Evolutionary conservation across 2,797 vertebrate species (phyloP).

Genomic region (Eleutherodactylus coqui): DNA sequence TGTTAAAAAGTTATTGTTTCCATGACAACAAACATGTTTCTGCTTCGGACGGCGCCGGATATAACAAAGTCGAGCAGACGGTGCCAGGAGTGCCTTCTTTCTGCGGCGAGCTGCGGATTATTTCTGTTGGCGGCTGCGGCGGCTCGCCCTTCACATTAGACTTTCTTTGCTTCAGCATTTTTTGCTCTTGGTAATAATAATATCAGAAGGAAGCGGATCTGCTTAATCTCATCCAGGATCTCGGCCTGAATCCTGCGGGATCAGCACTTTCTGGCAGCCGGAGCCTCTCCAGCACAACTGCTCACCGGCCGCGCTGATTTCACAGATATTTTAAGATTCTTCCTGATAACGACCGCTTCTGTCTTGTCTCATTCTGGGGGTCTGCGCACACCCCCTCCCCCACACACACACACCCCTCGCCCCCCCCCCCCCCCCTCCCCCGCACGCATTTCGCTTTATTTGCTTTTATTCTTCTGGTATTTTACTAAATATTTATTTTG

Average conservation of each 20-base stretch:
- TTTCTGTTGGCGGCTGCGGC: constrained; percentile 66
- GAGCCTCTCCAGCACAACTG: constrained; percentile 1
- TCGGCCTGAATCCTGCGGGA: constrained; percentile 2
- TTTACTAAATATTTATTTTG: too few relatives aligned
- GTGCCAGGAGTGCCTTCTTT: not conserved
- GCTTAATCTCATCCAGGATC: constrained; percentile 23
- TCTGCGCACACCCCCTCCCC: not conserved
- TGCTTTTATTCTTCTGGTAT: too few relatives aligned
- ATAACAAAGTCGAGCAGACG: not conserved
- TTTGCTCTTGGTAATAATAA: constrained; percentile 30
- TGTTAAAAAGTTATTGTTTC: not conserved
- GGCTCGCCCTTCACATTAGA: constrained; percentile 8
- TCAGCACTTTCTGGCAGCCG: constrained; percentile 26
- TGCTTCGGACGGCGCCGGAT: not conserved
- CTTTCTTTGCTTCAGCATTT: constrained; percentile 49
- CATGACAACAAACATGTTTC: not conserved
- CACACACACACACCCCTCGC: too few relatives aligned
- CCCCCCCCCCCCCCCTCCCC: too few relatives aligned
- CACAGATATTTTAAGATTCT: constrained; percentile 13
- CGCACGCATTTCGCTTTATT: too few relatives aligned
- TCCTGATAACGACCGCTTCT: not conserved
- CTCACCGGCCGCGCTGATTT: not conserved
- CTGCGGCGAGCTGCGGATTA: constrained; percentile 9
- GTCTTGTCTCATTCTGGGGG: not conserved
- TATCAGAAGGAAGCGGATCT: constrained; percentile 32